Base-by-base conservation (phyloP, 2,113 vertebrate species). In the Hemicordylus capensis region DNA sequence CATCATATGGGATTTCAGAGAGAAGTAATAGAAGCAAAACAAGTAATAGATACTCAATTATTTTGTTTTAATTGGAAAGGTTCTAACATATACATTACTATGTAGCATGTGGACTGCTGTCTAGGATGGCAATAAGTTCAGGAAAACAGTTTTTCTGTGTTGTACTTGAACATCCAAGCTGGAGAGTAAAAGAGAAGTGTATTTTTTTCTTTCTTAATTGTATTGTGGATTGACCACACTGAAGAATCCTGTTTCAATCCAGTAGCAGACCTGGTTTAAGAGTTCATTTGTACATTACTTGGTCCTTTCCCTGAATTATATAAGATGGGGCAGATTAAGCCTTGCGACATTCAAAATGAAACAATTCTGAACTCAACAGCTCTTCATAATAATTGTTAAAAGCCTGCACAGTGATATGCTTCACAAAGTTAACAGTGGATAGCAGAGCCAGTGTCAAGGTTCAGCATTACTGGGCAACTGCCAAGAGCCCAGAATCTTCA, bases 31-130 rank as follows among this genome's bases (percentile, higher is more conserved):
- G 77, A 93, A n/a, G n/a, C 61, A 81, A 90, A 69, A 89, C 75
- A 81, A 86, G 81, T 24, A 77, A 26, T 51, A 42, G 82, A 90
- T 90, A 90, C 89, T 48, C 51, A 24, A 67, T 7, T 46, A 66
- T 54, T 34, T 83, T 91, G 80, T 64, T 66, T 92, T 56, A 66
- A 80, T 76, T 96, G 91, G 90, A 93, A 87, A 58, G 8, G 1
- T 14, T 93, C 90, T 90, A 91, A 74, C 63, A 85, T 79, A 86
- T 76, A 90, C 80, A 89, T 89, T 90, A 93, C 59, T 83, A n/a
- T n/a, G n/a, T n/a, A 86, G 86, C 39, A 76, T 81, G 46, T 51
- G 46, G 81, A 70, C 84, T 91, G 80, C 80, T 90, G 87, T 54
- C 79, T 78, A 88, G 83, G 83, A n/a, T 83, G 76, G 39, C 74